Evolutionary conservation across 2,797 vertebrate species (phyloP).

Genomic region (Fratercula arctica): DNA sequence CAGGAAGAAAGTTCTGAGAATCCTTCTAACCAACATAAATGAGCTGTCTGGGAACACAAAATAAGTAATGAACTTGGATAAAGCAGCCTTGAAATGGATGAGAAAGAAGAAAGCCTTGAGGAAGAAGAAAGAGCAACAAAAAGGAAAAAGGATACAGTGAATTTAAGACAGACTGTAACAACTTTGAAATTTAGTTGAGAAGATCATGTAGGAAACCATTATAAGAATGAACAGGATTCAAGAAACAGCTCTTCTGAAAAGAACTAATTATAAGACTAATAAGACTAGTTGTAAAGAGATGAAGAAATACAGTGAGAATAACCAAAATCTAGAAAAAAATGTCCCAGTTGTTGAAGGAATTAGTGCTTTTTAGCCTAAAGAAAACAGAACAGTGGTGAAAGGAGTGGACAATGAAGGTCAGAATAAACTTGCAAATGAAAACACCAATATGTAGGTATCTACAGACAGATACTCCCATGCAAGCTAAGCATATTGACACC

Average conservation of each 20-base stretch:
- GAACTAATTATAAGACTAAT: neutral
- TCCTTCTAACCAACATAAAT: neutral
- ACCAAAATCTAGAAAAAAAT: neutral
- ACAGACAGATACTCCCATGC: fast-evolving
- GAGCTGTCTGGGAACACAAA: neutral
- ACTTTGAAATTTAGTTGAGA: neutral
- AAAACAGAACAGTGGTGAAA: neutral
- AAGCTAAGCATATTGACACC: neutral
- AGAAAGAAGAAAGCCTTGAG: neutral
- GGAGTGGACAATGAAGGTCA: neutral
- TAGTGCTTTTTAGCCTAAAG: neutral
- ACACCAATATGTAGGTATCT: neutral
- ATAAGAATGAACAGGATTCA: neutral
- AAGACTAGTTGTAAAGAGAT: fast-evolving
- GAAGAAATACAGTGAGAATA: neutral
- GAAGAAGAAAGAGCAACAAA: neutral
- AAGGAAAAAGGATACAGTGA: neutral
- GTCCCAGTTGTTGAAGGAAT: neutral
- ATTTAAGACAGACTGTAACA: neutral
- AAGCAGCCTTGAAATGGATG: neutral
- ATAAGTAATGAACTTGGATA: neutral
- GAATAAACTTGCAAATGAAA: neutral
- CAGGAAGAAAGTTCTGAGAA: neutral
- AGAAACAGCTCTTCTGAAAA: fast-evolving
- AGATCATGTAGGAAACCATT: neutral